phyloP scores from a whole-genome alignment of 2,797 vertebrate genomes.

The Coregonus sp. region DNA sequence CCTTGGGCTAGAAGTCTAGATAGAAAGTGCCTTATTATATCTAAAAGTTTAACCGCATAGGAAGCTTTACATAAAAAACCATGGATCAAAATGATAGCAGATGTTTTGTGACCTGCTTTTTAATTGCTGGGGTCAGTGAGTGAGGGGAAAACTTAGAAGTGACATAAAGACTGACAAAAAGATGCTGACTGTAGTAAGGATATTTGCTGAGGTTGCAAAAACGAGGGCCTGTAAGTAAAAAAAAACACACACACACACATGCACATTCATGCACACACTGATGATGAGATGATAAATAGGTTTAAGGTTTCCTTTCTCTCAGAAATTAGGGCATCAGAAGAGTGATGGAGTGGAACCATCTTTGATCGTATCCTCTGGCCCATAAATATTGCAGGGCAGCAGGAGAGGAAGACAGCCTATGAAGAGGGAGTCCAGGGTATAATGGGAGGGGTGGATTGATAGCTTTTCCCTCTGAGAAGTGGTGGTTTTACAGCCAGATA shows the following conservation, averaged over 20 bases:
- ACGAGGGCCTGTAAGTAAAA: neutral
- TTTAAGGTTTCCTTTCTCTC: slow-evolving; percentile 14
- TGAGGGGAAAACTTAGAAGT: slow-evolving; percentile 42
- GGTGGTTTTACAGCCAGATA: slow-evolving; percentile 16
- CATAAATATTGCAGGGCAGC: slow-evolving; percentile 40
- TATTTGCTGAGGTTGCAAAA: neutral
- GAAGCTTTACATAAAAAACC: neutral
- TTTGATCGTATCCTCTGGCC: slow-evolving; percentile 26
- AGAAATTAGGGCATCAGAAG: slow-evolving; percentile 42
- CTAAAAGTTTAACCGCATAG: neutral
- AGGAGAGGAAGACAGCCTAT: slow-evolving; percentile 30
- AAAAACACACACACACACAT: slow-evolving; percentile 10
- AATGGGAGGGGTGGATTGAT: slow-evolving; percentile 24
- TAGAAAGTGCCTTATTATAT: neutral
- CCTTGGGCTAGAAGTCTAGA: neutral
- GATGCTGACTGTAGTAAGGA: neutral
- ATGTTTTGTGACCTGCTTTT: slow-evolving; percentile 40
- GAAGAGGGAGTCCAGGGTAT: slow-evolving; percentile 16
- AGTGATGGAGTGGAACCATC: slow-evolving; percentile 29
- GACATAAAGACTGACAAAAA: slow-evolving; percentile 35
- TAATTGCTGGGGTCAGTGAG: slow-evolving; percentile 32
- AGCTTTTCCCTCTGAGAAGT: slow-evolving; percentile 1
- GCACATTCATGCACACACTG: neutral
- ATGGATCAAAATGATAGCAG: slow-evolving; percentile 37
- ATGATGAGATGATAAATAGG: no score